Conservation (phyloP, 2,888 invertebrate genomes). For the Hemithea aestivaria region DNA sequence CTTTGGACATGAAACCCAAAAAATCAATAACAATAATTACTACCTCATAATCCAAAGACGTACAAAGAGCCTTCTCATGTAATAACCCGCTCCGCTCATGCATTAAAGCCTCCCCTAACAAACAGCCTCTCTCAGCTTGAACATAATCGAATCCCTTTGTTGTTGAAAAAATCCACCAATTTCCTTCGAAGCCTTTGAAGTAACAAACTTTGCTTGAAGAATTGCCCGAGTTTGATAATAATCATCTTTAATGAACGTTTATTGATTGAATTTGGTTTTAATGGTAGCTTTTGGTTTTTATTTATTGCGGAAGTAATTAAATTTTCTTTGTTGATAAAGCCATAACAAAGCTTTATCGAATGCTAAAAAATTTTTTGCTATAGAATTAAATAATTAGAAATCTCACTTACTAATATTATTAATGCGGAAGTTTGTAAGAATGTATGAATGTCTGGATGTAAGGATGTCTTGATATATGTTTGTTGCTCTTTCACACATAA, state of each 20-base stretch:
- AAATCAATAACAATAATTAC: too few relatives aligned
- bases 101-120: conserved; percentile 13
- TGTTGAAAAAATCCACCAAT: conserved; percentile 42
- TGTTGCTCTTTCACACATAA: too few relatives aligned
- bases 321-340: conserved; percentile 7
- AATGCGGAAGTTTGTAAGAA: too few relatives aligned
- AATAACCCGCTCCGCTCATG: conserved; percentile 16
- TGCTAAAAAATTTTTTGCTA: too few relatives aligned
- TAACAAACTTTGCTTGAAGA: conserved; percentile 29
- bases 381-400: too few relatives aligned
- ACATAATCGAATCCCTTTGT: conserved; percentile 50
- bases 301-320: background rate
- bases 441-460: too few relatives aligned
- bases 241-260: conserved; percentile 28
- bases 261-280: conserved; percentile 22
- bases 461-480: too few relatives aligned
- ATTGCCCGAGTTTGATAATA: conserved; percentile 32
- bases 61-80: too few relatives aligned
- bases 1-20: too few relatives aligned
- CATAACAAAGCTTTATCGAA: too few relatives aligned
- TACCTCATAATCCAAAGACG: too few relatives aligned
- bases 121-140: conserved; percentile 30
- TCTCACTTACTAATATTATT: too few relatives aligned
- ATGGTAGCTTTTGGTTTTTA: conserved; percentile 10
- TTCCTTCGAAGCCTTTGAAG: conserved; percentile 43